Evolutionary conservation across 2,888 invertebrate species (phyloP).

Genomic region (Zygogramma bicolorata): DNA sequence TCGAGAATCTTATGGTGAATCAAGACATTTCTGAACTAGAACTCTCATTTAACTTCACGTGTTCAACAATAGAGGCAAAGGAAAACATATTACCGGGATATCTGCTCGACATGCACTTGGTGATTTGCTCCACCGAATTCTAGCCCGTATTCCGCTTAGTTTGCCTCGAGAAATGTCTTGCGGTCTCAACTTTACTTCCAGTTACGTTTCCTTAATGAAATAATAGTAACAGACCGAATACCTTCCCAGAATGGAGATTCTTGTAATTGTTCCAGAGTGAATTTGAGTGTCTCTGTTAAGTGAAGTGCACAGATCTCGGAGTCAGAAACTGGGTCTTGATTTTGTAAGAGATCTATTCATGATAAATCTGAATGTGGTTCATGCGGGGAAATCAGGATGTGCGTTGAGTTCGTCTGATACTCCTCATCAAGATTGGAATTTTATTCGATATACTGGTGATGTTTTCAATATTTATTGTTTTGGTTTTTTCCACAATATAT

Average conservation of each 20-base stretch:
- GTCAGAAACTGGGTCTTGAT: not conserved
- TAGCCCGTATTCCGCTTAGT: conserved; percentile 32
- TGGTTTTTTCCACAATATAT: too few relatives aligned
- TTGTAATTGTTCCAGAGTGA: conserved; percentile 32
- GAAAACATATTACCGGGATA: conserved; percentile 33
- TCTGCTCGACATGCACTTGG: conserved; percentile 37
- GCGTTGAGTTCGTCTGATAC: too few relatives aligned
- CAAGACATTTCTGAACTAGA: conserved; percentile 20
- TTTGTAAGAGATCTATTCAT: too few relatives aligned
- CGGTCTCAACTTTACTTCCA: conserved; percentile 24
- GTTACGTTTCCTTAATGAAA: conserved; percentile 30
- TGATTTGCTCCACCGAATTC: conserved; percentile 23
- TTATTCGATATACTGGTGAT: too few relatives aligned
- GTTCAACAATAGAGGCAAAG: conserved; percentile 38
- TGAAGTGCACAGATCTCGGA: not conserved
- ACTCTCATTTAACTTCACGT: conserved; percentile 36
- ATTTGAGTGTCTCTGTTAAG: conserved; percentile 10
- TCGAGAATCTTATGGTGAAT: too few relatives aligned
- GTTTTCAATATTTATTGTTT: too few relatives aligned
- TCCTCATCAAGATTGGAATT: too few relatives aligned
- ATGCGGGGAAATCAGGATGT: too few relatives aligned
- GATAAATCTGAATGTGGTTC: too few relatives aligned
- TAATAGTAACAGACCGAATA: conserved; percentile 29
- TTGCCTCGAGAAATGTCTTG: conserved; percentile 38
- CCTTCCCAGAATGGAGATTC: conserved; percentile 28